Percentiles rank a stretch among this genome's conserved stretches.
Conservation (phyloP, 2,113 vertebrate genomes). For the Columba janthina region DNA sequence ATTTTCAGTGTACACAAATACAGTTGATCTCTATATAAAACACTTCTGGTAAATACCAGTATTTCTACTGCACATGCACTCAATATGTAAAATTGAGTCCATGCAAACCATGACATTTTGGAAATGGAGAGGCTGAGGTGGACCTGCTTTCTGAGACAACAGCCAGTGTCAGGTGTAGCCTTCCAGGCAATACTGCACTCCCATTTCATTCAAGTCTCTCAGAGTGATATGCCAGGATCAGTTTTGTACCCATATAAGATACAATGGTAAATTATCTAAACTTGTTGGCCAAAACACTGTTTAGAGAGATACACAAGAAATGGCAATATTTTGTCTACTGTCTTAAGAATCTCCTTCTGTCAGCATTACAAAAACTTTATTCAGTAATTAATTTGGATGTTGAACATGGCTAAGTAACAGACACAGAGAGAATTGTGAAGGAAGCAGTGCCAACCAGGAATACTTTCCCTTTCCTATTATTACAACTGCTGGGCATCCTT, state of each 20-base stretch:
- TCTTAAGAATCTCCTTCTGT: background rate
- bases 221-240: background rate
- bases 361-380: background rate
- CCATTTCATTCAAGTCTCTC: background rate
- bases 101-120: background rate
- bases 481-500: background rate
- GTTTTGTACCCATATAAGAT: background rate
- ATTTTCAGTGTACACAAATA: background rate
- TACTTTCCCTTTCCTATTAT: background rate
- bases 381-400: background rate
- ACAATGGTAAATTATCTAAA: background rate
- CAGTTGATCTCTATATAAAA: background rate
- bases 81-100: background rate
- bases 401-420: background rate
- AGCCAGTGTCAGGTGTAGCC: background rate
- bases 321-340: background rate
- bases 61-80: background rate
- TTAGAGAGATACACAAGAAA: background rate
- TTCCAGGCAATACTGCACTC: background rate
- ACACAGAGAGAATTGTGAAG: background rate
- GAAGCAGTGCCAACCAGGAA: background rate
- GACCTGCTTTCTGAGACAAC: background rate
- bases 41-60: background rate
- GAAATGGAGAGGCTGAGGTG: background rate
- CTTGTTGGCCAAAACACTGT: background rate